Conservation (phyloP, 2,113 vertebrate species). For the Oryzias celebensis region DNA sequence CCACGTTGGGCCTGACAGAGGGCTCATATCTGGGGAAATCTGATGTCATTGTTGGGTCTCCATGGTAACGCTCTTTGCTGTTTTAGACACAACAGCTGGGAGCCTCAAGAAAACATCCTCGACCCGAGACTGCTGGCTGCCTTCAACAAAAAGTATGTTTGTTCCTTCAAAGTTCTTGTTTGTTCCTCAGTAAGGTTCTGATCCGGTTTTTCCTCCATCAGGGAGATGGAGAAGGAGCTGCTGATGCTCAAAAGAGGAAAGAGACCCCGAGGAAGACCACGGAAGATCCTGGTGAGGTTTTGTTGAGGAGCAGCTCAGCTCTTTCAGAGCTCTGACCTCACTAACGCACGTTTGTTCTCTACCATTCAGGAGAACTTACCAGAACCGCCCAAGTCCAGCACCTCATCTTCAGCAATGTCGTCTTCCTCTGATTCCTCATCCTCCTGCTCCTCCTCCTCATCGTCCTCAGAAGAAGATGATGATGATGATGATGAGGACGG, state of each 20-base stretch:
- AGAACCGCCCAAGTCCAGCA: slow-evolving; percentile 78
- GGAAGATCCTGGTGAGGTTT: slow-evolving; percentile 85
- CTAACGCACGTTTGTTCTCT: slow-evolving; percentile 8
- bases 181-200: not conserved
- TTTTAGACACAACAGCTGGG: slow-evolving; percentile 98
- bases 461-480: slow-evolving; percentile 15
- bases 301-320: rapidly evolving
- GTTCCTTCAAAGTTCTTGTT: not conserved
- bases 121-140: slow-evolving; percentile 93
- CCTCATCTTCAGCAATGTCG: slow-evolving; percentile 72
- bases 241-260: slow-evolving; percentile 89
- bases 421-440: slow-evolving; percentile 80
- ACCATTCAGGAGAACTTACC: slow-evolving; percentile 80
- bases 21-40: not conserved
- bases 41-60: not conserved
- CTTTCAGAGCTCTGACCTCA: rapidly evolving
- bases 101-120: slow-evolving; percentile 97
- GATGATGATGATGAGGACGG: slow-evolving; percentile 38
- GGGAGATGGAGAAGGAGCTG: slow-evolving; percentile 93
- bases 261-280: slow-evolving; percentile 88
- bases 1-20: not conserved
- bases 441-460: slow-evolving; percentile 88
- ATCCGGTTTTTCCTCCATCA: slow-evolving; percentile 39
- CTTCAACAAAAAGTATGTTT: slow-evolving; percentile 93
- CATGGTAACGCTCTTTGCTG: not conserved